Conservation (phyloP, 2,113 vertebrate species). For the Paracanthobrama guichenoti region DNA sequence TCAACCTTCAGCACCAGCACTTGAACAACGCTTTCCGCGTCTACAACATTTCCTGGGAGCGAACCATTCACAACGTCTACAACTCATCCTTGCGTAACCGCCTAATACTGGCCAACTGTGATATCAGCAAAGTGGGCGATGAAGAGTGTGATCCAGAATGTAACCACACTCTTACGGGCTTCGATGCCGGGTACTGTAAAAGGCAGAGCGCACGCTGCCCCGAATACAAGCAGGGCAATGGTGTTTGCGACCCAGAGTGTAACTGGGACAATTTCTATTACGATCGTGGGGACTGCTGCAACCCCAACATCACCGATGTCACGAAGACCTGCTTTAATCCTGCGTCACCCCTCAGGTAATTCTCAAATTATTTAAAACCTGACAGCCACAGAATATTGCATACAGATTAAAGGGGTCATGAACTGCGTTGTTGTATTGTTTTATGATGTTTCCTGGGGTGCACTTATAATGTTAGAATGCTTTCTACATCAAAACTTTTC, state of each 20-base stretch:
- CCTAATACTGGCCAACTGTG: conserved; percentile 94
- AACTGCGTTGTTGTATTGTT: too few species aligned
- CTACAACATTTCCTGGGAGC: conserved; percentile 97
- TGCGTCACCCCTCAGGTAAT: conserved; percentile 92
- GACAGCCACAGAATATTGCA: neutral
- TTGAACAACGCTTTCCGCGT: conserved; percentile 86
- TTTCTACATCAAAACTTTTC: too few species aligned
- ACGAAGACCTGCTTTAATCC: conserved; percentile 97
- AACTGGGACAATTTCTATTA: conserved; percentile 91
- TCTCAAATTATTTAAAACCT: neutral
- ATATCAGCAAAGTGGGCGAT: conserved; percentile 92
- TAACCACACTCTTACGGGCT: conserved; percentile 92
- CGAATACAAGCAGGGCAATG: conserved; percentile 86
- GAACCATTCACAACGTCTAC: conserved; percentile 86
- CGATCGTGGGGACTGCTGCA: conserved; percentile 93
- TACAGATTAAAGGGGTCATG: too few species aligned
- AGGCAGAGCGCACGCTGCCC: conserved; percentile 75
- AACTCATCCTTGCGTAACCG: conserved; percentile 90
- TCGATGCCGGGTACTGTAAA: conserved; percentile 89
- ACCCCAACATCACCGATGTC: conserved; percentile 93
- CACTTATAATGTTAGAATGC: too few species aligned
- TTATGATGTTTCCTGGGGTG: too few species aligned
- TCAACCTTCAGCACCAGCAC: conserved; percentile 92
- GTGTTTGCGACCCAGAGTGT: conserved; percentile 93
- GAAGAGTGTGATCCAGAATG: conserved; percentile 92